Percentiles rank a stretch among this genome's conserved stretches.
Conservation (phyloP, 2,797 vertebrate species). For the Tapirus indicus region DNA sequence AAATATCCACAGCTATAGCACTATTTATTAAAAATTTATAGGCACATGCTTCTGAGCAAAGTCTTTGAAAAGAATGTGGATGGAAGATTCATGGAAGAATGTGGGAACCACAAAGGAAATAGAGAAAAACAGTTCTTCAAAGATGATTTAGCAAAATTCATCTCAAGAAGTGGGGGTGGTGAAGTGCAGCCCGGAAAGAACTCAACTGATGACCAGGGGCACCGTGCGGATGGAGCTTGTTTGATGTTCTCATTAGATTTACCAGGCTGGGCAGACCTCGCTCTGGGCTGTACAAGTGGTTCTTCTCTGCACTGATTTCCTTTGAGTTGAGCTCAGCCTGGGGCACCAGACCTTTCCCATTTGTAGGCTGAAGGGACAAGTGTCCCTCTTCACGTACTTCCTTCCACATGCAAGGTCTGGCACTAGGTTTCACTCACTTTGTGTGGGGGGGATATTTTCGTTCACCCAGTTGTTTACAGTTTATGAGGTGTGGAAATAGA, state of each 20-base stretch:
- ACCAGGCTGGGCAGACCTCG: not conserved
- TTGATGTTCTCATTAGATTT: conserved; percentile 67
- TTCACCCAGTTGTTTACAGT: not conserved
- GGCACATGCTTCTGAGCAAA: not conserved
- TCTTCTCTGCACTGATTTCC: not conserved
- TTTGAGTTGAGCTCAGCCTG: not conserved
- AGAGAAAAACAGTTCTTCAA: conserved; percentile 24
- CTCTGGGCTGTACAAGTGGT: not conserved
- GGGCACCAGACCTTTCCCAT: not conserved
- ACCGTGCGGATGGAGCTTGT: not conserved
- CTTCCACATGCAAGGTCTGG: not conserved
- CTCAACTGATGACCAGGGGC: conserved; percentile 51
- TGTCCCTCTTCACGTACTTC: not conserved
- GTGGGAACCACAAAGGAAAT: conserved; percentile 9
- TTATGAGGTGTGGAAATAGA: not conserved
- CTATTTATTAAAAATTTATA: conserved; percentile 31
- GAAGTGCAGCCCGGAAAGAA: conserved; percentile 11
- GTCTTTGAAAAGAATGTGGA: not conserved
- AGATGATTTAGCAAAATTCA: conserved; percentile 63
- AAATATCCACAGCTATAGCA: not conserved
- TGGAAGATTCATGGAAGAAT: conserved; percentile 42
- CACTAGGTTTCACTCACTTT: not conserved
- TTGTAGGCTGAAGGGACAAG: not conserved
- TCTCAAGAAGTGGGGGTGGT: not conserved
- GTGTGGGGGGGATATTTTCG: not conserved